Conservation (phyloP, 2,888 invertebrate species). For the Sialis fuliginosa region DNA sequence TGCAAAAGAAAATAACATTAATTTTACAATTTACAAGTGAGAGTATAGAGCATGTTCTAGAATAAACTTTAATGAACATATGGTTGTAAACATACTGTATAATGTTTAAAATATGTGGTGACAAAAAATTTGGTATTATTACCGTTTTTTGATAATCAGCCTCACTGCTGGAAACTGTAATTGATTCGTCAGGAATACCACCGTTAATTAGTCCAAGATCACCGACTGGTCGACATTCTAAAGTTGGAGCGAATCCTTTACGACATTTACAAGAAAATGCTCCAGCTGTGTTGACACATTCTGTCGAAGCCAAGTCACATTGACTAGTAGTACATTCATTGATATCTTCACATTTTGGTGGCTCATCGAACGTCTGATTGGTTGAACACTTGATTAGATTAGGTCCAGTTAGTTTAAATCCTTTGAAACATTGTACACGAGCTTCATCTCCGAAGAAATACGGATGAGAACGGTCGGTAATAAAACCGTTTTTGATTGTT, state of each 20-base stretch:
- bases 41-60: background rate
- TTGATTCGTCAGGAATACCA: conserved; percentile 78
- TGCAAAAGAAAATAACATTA: conserved; percentile 18
- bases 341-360: conserved; percentile 80
- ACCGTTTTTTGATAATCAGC: conserved; percentile 67
- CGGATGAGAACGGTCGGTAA: conserved; percentile 56
- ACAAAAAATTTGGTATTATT: conserved; percentile 15
- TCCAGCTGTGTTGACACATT: conserved; percentile 76
- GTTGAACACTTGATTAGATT: conserved; percentile 72
- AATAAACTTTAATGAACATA: background rate
- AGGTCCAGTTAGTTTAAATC: conserved; percentile 69
- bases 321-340: conserved; percentile 81
- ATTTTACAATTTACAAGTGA: background rate
- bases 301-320: conserved; percentile 79
- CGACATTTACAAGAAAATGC: conserved; percentile 80
- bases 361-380: conserved; percentile 64
- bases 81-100: too few species aligned
- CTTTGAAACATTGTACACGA: conserved; percentile 77
- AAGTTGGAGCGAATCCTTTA: conserved; percentile 63
- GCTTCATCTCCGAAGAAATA: conserved; percentile 84
- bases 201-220: conserved; percentile 78
- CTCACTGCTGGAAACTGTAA: conserved; percentile 69
- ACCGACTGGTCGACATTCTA: conserved; percentile 79
- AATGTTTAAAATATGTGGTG: background rate
- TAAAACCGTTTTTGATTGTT: conserved; percentile 70